Evolutionary conservation across 2,888 invertebrate genomes (phyloP).

Genomic region (Mimachlamys varia): DNA sequence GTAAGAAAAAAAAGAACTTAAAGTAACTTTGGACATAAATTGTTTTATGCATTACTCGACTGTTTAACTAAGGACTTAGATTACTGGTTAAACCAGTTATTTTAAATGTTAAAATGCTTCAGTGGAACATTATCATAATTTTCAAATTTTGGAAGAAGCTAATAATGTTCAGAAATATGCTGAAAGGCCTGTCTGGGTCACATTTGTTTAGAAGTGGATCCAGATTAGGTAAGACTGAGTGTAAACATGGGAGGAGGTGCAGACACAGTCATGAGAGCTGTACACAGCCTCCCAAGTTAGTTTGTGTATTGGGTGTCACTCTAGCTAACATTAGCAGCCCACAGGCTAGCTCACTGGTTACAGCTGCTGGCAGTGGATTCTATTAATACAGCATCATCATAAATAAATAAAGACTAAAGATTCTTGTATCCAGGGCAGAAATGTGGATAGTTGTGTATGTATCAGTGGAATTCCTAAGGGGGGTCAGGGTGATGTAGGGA

Average conservation of each 20-base stretch:
- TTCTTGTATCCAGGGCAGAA: not conserved
- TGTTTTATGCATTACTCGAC: too few species aligned
- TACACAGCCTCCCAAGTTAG: not conserved
- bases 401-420: not conserved
- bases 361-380: not conserved
- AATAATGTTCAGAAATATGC: not conserved
- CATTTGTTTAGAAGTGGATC: conserved; percentile 31
- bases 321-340: not conserved
- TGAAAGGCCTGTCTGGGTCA: not conserved
- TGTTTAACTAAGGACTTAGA: not conserved
- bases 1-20: too few species aligned
- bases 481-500: not conserved
- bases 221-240: not conserved
- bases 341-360: not conserved
- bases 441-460: not conserved
- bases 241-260: not conserved
- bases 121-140: not conserved
- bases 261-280: not conserved
- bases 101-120: not conserved
- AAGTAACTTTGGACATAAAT: too few species aligned
- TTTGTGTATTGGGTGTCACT: not conserved
- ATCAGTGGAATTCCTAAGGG: not conserved
- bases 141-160: conserved; percentile 7
- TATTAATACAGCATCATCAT: conserved; percentile 20
- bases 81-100: not conserved